Base-by-base conservation (phyloP, 2,888 invertebrate species). In the Elysia crispata region DNA sequence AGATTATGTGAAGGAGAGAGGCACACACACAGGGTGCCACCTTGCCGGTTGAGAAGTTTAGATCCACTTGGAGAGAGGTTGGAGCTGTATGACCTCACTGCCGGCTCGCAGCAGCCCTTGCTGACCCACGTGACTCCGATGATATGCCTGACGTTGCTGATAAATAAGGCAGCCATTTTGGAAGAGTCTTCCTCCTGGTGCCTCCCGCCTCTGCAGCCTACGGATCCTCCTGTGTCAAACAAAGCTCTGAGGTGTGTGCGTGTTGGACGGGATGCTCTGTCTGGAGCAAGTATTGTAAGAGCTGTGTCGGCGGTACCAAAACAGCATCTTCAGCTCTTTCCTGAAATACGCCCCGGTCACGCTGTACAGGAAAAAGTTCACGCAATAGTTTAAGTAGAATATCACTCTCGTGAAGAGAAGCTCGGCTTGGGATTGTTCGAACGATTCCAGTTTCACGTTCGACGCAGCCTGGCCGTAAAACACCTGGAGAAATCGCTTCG, bases 321-420 rank as follows among this genome's bases (percentile, higher is more conserved):
- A 88, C 66, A 89, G 77, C 80, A 86, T 85, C 62, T 83, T 87
- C 50, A 90, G 83, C 81, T 89, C 88, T 41, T 86, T 86, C 18
- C 90, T 81, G 82, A 90, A 90, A 72, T 89, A 90, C 1, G 90
- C 88, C 0, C 90, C 90, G 0, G 89, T 90, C 15, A 90, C 83
- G 81, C 88, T 87, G 82, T 90, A 89, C 62, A 90, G 85, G 80
- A 90, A 90, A 76, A 90, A 90, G 80, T 90, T 90, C 50, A 89
- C 86, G 69, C 88, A 89, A 75, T 90, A 90, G 81, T 90, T 90
- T n/a, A 88, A 82, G 82, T 88, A 90, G 79, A 89, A 90, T 28
- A 90, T 87, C 1, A 88, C 87, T 25, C 89, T 73, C 0, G 89
- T 87, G n/a, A 89, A 84, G 69, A 83, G 81, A 1, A 88, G 81